Evolutionary conservation across 2,888 invertebrate species (phyloP).

Genomic region (Philonicus albiceps): DNA sequence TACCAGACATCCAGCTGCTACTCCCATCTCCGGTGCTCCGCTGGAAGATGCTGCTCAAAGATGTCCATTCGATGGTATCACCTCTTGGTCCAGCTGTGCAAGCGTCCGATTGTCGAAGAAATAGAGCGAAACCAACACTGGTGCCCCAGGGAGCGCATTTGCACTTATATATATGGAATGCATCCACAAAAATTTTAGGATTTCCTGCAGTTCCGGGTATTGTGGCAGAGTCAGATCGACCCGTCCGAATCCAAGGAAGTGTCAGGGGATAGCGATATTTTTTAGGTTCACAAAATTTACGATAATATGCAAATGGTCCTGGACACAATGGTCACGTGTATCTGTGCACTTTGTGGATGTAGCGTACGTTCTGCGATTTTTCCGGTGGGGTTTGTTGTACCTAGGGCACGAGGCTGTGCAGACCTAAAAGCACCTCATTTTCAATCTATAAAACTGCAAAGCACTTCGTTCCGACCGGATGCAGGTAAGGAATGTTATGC

Average conservation of each 20-base stretch:
- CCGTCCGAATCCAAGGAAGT: background rate
- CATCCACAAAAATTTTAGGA: background rate
- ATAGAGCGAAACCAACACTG: background rate
- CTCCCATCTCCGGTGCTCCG: background rate
- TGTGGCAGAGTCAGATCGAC: background rate
- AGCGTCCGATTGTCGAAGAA: background rate
- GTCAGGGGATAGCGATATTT: background rate
- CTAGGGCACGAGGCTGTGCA: background rate
- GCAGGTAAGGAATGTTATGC: constrained; percentile 29
- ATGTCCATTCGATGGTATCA: background rate
- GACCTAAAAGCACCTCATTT: constrained; percentile 8
- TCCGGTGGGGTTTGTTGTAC: background rate
- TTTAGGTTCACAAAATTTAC: constrained; percentile 6
- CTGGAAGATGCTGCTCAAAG: background rate
- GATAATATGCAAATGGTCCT: constrained; percentile 36
- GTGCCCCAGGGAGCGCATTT: background rate
- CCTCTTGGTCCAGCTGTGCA: background rate
- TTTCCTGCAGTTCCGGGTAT: background rate
- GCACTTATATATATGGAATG: background rate
- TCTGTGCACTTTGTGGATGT: constrained; percentile 5
- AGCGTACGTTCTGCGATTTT: background rate
- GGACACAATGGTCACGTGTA: constrained; percentile 37
- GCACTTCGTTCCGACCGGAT: constrained; percentile 17
- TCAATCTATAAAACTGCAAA: constrained; percentile 34
- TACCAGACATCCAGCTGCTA: background rate